Conservation (phyloP, 2,797 vertebrate genomes). For the Poliocrania exsul region DNA sequence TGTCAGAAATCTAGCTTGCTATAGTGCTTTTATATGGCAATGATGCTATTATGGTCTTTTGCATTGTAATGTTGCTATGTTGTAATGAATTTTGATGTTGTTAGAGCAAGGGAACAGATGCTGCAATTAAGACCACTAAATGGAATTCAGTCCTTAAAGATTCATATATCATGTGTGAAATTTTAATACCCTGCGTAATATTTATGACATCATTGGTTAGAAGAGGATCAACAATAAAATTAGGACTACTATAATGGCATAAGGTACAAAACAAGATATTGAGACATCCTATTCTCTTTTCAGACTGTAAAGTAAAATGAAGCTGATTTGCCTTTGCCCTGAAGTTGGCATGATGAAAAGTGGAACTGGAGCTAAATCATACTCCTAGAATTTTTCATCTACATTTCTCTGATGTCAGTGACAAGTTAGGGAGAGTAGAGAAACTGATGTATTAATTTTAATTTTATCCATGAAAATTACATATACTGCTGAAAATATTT, state of each 20-base stretch:
- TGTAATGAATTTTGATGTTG: conserved; percentile 42
- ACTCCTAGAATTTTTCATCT: background rate
- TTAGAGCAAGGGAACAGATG: conserved; percentile 40
- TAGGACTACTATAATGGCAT: background rate
- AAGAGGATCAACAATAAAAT: background rate
- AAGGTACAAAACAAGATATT: background rate
- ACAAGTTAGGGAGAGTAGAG: background rate
- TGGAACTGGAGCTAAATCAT: background rate
- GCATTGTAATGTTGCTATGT: background rate
- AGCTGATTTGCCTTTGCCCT: background rate
- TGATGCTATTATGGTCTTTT: conserved; percentile 12
- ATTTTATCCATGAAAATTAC: background rate
- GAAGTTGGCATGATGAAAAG: background rate
- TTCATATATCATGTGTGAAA: background rate
- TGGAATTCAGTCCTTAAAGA: background rate
- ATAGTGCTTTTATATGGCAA: background rate
- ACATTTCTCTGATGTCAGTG: background rate
- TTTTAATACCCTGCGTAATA: background rate
- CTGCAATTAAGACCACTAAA: conserved; percentile 28
- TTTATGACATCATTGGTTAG: background rate
- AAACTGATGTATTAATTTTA: background rate
- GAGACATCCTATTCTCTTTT: background rate
- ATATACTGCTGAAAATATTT: background rate
- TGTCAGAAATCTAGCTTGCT: conserved; percentile 3
- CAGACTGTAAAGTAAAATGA: background rate